Percentiles rank a stretch among this genome's conserved stretches.
Evolutionary conservation across 2,113 vertebrate species (phyloP).

Genomic region (Nesoenas mayeri): DNA sequence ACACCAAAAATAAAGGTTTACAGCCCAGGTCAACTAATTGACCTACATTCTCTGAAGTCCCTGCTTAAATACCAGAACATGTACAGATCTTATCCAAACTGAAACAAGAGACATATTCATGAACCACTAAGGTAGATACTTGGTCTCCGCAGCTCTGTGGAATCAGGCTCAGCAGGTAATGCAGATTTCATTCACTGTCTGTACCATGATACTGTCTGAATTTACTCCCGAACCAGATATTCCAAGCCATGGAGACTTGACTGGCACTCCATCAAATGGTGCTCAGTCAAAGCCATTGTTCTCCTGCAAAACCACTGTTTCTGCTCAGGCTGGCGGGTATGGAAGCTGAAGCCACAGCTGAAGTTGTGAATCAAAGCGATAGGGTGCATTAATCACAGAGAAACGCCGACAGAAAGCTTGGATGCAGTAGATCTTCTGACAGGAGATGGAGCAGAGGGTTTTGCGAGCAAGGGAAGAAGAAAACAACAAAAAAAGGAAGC

Average conservation of each 20-base stretch:
- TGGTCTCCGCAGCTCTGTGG: neutral
- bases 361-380: rapidly evolving
- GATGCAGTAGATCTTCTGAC: neutral
- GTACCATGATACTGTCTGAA: neutral
- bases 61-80: neutral
- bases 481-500: neutral
- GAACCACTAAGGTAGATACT: neutral
- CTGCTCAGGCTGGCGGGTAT: neutral
- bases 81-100: neutral
- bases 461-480: neutral
- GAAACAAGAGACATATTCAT: neutral
- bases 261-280: neutral
- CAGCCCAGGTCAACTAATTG: neutral
- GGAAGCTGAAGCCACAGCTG: neutral
- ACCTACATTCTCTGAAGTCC: neutral
- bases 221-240: neutral
- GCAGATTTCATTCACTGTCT: neutral
- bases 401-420: neutral
- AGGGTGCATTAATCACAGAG: no score
- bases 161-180: neutral
- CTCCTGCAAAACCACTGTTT: neutral
- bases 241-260: neutral
- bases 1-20: neutral
- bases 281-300: neutral
- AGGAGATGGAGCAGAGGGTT: neutral